phyloP scores from a whole-genome alignment of 2,113 vertebrate species.

The Seriola dumerili region DNA sequence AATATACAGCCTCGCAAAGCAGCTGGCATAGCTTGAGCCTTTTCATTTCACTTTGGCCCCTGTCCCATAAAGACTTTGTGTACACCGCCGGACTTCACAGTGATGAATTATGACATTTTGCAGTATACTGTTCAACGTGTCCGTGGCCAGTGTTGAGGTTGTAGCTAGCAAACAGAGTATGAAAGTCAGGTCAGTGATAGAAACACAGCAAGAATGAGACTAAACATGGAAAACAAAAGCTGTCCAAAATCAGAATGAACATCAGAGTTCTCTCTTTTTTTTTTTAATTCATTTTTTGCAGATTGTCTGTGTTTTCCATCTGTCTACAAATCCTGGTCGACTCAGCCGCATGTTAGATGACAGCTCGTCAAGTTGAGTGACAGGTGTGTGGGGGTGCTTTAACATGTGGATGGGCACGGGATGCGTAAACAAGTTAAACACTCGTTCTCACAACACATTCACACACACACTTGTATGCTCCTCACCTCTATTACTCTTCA shows the following conservation, averaged over 20 bases:
- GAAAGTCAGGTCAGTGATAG: neutral
- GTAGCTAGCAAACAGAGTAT: neutral
- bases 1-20: neutral
- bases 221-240: neutral
- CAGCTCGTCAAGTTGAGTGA: constrained; percentile 42
- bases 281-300: neutral
- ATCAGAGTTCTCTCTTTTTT: neutral
- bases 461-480: neutral
- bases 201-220: neutral
- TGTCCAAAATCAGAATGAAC: neutral
- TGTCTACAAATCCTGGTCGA: neutral
- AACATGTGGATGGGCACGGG: constrained; percentile 18
- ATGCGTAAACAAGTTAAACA: constrained; percentile 19
- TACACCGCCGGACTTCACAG: neutral
- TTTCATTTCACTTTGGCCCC: neutral
- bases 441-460: neutral
- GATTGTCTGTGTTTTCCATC: neutral
- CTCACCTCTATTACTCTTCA: constrained; percentile 58
- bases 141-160: neutral
- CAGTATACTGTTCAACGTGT: neutral
- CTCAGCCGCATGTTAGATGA: constrained; percentile 5
- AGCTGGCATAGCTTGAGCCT: neutral
- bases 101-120: neutral
- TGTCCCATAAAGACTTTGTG: neutral
- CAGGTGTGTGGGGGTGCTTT: neutral